Conservation (phyloP, 64 coral and sea anemone species). For the Stylophora pistillata region DNA sequence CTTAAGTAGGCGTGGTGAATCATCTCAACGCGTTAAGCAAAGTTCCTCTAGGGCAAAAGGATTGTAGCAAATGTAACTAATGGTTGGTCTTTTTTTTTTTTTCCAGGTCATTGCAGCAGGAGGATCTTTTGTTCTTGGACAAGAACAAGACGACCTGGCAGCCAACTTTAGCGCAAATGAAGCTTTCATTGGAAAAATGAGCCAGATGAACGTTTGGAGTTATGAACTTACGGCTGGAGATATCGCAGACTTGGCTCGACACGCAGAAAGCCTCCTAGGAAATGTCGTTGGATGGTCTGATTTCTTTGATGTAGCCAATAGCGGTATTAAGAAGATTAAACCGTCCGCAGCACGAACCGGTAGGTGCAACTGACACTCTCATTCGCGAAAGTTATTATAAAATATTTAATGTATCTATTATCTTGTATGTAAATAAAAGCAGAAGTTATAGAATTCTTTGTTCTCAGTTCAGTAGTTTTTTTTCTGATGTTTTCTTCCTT, state of each 20-base stretch:
- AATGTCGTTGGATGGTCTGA: conserved; percentile 84
- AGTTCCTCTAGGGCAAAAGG: too few species aligned
- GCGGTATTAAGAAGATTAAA: conserved; percentile 28
- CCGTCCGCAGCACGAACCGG: conserved; percentile 66
- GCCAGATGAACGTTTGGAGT: conserved; percentile 90
- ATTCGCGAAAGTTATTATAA: background rate
- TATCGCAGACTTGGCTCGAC: conserved; percentile 63
- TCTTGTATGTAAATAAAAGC: too few species aligned
- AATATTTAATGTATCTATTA: too few species aligned
- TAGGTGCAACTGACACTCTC: background rate
- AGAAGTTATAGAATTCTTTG: too few species aligned
- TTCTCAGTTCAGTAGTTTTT: too few species aligned
- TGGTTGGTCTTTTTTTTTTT: background rate
- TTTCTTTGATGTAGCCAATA: conserved; percentile 59
- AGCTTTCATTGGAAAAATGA: conserved; percentile 90
- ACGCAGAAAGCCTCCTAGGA: conserved; percentile 56
- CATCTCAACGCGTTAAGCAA: too few species aligned
- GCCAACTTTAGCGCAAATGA: conserved; percentile 89
- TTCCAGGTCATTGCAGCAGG: conserved; percentile 76
- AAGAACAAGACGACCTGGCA: conserved; percentile 88
- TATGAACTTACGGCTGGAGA: conserved; percentile 51
- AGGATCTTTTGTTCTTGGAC: conserved; percentile 76
- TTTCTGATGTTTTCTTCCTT: too few species aligned
- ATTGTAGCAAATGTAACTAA: too few species aligned
- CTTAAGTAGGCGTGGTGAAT: too few species aligned